These are phyloP conservation scores for Thalassoma bifasciatum DNA, from an alignment of 2,113 vertebrate genomes.

Conservation along the genomic window DNA sequence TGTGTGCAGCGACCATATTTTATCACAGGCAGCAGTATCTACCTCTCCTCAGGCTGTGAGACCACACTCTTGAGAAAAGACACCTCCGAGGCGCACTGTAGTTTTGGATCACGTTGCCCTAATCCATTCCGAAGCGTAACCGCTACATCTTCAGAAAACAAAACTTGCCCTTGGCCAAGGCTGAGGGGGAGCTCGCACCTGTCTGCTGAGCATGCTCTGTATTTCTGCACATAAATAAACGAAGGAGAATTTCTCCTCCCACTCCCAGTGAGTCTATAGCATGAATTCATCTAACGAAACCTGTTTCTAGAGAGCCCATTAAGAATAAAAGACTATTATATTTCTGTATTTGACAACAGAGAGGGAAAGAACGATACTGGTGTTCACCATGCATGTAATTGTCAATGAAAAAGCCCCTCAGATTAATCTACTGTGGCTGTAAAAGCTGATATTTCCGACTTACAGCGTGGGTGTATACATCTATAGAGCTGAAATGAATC, in stretches of 20 bases:
- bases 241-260: slow-evolving; percentile 32
- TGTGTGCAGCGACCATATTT: slow-evolving; percentile 57
- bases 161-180: slow-evolving; percentile 72
- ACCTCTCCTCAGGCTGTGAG: slow-evolving; percentile 69
- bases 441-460: not conserved
- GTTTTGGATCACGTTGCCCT: slow-evolving; percentile 66
- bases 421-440: not conserved
- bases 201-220: slow-evolving; percentile 46
- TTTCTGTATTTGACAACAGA: no score
- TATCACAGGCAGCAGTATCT: slow-evolving; percentile 72
- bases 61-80: slow-evolving; percentile 73
- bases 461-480: not conserved
- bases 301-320: not conserved
- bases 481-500: slow-evolving; percentile 8
- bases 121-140: slow-evolving; percentile 74
- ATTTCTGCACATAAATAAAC: slow-evolving; percentile 25
- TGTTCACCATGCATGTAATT: not conserved
- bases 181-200: slow-evolving; percentile 65
- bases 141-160: slow-evolving; percentile 68
- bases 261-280: not conserved
- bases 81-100: slow-evolving; percentile 59
- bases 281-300: no score
- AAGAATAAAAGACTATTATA: not conserved
- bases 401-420: slow-evolving; percentile 3
- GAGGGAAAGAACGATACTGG: no score